phyloP scores from a whole-genome alignment of 1,140 invertebrate genomes.

The Drosophila sucinea region DNA sequence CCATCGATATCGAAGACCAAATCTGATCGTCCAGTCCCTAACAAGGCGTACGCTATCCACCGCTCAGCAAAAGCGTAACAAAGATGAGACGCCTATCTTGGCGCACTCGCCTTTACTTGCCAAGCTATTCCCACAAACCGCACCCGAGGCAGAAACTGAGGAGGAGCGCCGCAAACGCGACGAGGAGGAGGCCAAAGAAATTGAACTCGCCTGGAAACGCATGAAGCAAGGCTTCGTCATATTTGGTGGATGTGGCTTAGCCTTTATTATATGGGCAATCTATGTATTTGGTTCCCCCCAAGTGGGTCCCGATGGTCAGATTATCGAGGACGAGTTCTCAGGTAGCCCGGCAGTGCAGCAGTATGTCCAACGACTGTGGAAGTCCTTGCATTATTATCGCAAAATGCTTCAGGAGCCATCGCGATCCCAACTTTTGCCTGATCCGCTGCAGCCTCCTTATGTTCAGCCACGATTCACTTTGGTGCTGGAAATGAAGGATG shows the following conservation, averaged over 20 bases:
- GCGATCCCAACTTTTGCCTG: slow-evolving; percentile 96
- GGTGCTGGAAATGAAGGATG: slow-evolving; percentile 97
- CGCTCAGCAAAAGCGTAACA: neutral
- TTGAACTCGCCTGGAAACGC: slow-evolving; percentile 85
- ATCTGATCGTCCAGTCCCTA: neutral
- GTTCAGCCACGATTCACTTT: slow-evolving; percentile 99
- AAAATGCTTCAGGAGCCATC: slow-evolving; percentile 97
- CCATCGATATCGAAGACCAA: neutral
- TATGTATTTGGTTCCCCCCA: slow-evolving; percentile 89
- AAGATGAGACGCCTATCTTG: neutral
- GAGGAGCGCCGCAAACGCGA: slow-evolving; percentile 73
- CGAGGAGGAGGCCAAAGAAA: slow-evolving; percentile 84
- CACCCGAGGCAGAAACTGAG: slow-evolving; percentile 60
- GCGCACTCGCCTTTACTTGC: slow-evolving; percentile 46
- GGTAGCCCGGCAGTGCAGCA: slow-evolving; percentile 88
- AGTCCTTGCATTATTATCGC: slow-evolving; percentile 90
- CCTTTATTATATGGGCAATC: slow-evolving; percentile 84
- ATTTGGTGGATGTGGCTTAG: slow-evolving; percentile 84
- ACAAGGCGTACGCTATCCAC: slow-evolving; percentile 15
- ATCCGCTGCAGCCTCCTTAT: slow-evolving; percentile 95
- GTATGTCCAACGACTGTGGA: slow-evolving; percentile 89
- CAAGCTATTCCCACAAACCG: slow-evolving; percentile 81
- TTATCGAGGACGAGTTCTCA: slow-evolving; percentile 92
- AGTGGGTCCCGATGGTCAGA: slow-evolving; percentile 88
- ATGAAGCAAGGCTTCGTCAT: slow-evolving; percentile 86